phyloP scores from a whole-genome alignment of 2,888 invertebrate genomes.

The Lagria hirta region DNA sequence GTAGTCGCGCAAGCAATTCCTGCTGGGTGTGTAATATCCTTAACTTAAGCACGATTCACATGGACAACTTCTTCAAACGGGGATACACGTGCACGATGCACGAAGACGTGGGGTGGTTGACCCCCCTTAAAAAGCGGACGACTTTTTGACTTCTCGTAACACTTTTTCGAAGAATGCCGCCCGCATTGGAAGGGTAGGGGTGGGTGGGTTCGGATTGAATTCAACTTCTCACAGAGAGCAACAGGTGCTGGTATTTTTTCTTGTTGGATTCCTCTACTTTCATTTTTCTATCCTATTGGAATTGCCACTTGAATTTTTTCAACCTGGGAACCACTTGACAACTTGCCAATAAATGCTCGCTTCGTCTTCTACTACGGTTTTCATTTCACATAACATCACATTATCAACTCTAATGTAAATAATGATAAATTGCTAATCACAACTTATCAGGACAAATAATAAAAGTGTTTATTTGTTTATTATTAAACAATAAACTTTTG shows the following conservation, averaged over 20 bases:
- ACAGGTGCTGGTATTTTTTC: slow-evolving; percentile 20
- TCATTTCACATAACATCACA: no score
- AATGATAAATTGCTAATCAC: no score
- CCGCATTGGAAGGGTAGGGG: slow-evolving; percentile 26
- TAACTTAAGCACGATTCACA: slow-evolving; percentile 26
- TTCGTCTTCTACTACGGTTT: no score
- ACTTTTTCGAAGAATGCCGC: slow-evolving; percentile 41
- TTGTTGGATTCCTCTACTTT: slow-evolving; percentile 12
- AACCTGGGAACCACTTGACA: no score
- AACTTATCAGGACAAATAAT: no score
- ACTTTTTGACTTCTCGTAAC: slow-evolving; percentile 54
- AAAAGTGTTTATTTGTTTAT: no score
- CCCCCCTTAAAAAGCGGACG: slow-evolving; percentile 56
- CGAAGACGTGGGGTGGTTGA: slow-evolving; percentile 60
- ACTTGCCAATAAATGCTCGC: no score
- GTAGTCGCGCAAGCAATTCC: slow-evolving; percentile 49
- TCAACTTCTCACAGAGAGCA: no score
- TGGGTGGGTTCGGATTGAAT: no score
- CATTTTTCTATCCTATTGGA: slow-evolving; percentile 21
- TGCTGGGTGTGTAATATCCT: slow-evolving; percentile 46
- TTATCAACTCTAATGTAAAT: no score
- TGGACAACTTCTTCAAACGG: slow-evolving; percentile 46
- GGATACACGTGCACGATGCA: slow-evolving; percentile 60
- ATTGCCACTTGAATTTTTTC: no score
- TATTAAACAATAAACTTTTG: no score